Evolutionary conservation across 2,797 vertebrate genomes (phyloP), one percentile per base, ranked within the genome.

Genomic region (Pachyuromys duprasi): DNA sequence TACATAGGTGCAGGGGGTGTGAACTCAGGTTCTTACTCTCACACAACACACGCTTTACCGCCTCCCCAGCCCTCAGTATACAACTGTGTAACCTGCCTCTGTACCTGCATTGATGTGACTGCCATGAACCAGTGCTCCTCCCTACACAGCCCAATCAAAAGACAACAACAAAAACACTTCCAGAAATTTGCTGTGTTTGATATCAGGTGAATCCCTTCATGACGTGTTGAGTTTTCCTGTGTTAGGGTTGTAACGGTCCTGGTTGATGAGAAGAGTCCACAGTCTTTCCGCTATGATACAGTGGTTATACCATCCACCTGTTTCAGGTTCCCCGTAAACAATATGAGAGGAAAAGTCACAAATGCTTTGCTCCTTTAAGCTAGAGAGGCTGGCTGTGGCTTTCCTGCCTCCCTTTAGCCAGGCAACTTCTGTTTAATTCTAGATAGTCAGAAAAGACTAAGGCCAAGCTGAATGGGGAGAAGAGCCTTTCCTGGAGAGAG

Each of bases 331-430:
- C 89, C 49, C 42, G 83, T 90, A 97, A 70, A 81, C 82, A 94
- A 67, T 45, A 95, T 82, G 49, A 92, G 74, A 67, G 18, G n/a
- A 89, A 17, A 84, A 22, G 84, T 97, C 65, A 74, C 63, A 90
- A 90, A 90, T 87, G 12, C 88, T 89, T 96, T 92, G 53, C 20
- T 80, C 20, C 80, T 86, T 97, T 95, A 93, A 82, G 86, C 92
- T n/a, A 92, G 90, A 95, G 93, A 94, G 80, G 20, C 62, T 97
- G 79, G 28, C 69, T 31, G 91, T 97, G 69, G 60, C 75, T 49
- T 92, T 95, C 91, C 87, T 63, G 96, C 33, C 20, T 36, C 2
- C 33, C 88, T 55, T 63, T 92, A 49, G 89, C 79, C 49, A 95
- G 57, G 63, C 8, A 55, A 74, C 92, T 75, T 75, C 91, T 49